A percentile compares a stretch with the other conserved stretches of the same genome.
These are phyloP conservation scores for Zhuqinia jingwanae DNA, from an alignment of 2,888 invertebrate species.

Conservation along the genomic window DNA sequence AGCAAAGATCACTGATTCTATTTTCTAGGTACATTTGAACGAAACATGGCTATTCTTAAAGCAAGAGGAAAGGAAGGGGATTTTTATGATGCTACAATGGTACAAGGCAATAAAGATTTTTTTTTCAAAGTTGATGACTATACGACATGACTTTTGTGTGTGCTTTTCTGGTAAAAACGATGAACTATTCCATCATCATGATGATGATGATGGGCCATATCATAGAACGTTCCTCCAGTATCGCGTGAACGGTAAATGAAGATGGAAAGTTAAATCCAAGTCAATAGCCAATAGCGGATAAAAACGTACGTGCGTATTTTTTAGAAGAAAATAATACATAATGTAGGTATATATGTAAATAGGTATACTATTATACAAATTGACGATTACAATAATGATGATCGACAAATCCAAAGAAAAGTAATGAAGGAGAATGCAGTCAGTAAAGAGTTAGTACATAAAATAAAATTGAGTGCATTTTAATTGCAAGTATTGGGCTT, in stretches of 20 bases:
- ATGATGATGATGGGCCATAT: background rate
- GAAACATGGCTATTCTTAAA: background rate
- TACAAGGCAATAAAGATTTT: slow-evolving; percentile 20
- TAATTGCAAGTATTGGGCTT: slow-evolving; percentile 33
- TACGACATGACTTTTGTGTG: slow-evolving; percentile 12
- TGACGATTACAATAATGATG: slow-evolving; percentile 15
- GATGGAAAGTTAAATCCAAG: background rate
- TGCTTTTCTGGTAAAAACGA: slow-evolving; percentile 11
- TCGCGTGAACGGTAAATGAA: slow-evolving; percentile 4
- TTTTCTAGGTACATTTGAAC: background rate
- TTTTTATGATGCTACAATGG: slow-evolving; percentile 35
- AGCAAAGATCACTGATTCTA: background rate
- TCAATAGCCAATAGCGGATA: too few relatives aligned
- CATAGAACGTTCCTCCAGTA: slow-evolving; percentile 13
- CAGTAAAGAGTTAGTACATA: background rate
- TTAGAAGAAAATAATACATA: background rate
- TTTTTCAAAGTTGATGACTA: background rate
- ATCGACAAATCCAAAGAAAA: slow-evolving; percentile 46
- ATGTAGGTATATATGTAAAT: too few relatives aligned
- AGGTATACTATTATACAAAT: too few relatives aligned
- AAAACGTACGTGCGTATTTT: slow-evolving; percentile 30
- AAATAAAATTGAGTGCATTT: slow-evolving; percentile 51
- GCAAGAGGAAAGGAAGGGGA: background rate
- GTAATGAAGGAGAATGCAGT: background rate
- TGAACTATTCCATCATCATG: background rate